Conservation (phyloP, 37 sponge, comb jelly and placozoan species). For the Chondrilla cf. caribensis region DNA sequence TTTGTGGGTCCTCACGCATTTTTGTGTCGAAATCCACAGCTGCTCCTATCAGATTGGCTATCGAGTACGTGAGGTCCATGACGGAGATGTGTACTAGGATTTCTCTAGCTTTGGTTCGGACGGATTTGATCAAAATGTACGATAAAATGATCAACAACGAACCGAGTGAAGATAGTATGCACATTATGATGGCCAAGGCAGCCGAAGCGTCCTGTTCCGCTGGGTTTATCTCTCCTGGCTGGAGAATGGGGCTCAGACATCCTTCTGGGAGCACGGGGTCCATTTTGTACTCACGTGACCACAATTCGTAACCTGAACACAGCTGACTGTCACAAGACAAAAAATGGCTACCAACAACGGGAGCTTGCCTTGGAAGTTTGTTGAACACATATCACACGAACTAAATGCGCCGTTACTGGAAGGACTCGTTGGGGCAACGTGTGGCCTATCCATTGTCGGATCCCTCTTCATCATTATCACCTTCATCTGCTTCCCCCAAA, state of each 20-base stretch:
- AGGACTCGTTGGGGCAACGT: slow-evolving; percentile 18
- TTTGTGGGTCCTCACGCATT: neutral
- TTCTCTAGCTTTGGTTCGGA: slow-evolving; percentile 53
- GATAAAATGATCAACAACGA: slow-evolving; percentile 59
- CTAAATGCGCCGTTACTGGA: neutral
- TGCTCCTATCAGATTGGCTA: slow-evolving; percentile 48
- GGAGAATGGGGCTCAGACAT: neutral
- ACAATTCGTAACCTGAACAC: neutral
- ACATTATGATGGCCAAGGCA: slow-evolving; percentile 30
- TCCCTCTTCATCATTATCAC: slow-evolving; percentile 57
- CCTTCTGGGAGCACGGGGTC: neutral
- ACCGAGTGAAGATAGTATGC: slow-evolving; percentile 54
- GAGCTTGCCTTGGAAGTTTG: neutral
- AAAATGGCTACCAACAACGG: neutral
- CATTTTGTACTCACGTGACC: neutral
- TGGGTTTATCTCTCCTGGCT: neutral
- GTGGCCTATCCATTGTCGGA: slow-evolving; percentile 49
- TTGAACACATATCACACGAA: neutral
- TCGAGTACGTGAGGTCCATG: slow-evolving; percentile 42
- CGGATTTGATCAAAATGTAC: slow-evolving; percentile 38
- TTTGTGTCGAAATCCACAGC: slow-evolving; percentile 14
- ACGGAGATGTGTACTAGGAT: slow-evolving; percentile 68
- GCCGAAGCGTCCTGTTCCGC: neutral
- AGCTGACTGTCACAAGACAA: no score
- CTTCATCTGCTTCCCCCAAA: slow-evolving; percentile 43